Evolutionary conservation across 2,797 vertebrate species (phyloP).

Genomic region (Malurus splendens): DNA sequence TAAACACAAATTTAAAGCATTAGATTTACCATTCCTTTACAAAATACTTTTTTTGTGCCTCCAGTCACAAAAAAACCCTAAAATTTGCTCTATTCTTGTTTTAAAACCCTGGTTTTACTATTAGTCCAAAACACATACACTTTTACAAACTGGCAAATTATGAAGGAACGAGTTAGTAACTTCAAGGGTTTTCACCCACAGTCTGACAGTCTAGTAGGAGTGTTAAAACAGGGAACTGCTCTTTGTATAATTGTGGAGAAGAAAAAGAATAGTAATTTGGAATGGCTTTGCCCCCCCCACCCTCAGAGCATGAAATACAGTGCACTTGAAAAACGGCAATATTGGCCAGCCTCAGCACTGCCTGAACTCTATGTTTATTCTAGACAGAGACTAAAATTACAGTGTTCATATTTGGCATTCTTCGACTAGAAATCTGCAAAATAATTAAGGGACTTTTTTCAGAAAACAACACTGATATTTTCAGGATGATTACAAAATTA

Average conservation of each 20-base stretch:
- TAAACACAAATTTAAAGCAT: background rate
- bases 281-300: background rate
- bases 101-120: background rate
- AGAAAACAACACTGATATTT: constrained; percentile 8
- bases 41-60: background rate
- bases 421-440: constrained; percentile 42
- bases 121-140: background rate
- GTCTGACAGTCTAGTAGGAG: background rate
- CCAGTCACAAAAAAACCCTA: background rate
- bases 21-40: background rate
- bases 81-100: background rate
- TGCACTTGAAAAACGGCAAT: constrained; percentile 52
- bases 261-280: constrained; percentile 27
- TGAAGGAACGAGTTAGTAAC: background rate
- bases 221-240: background rate
- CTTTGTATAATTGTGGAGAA: background rate
- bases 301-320: constrained; percentile 44
- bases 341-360: constrained; percentile 58
- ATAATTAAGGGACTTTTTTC: constrained; percentile 18
- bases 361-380: constrained; percentile 66
- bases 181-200: background rate
- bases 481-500: background rate
- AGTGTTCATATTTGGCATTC: constrained; percentile 55
- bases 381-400: constrained; percentile 56
- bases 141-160: background rate